phyloP scores from a whole-genome alignment of 2,113 vertebrate genomes.

The Mormyrus iriodes region DNA sequence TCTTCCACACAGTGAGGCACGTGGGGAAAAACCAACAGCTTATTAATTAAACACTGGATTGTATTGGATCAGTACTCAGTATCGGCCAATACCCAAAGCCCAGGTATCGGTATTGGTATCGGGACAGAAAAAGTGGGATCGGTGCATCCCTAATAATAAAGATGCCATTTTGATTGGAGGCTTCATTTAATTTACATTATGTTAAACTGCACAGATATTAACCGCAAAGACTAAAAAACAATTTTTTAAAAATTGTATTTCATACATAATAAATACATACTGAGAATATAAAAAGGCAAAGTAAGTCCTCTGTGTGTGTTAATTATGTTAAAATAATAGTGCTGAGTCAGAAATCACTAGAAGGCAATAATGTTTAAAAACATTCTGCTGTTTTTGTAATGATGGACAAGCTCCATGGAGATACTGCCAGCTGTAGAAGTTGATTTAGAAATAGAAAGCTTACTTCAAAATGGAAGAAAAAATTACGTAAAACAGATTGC shows the following conservation, averaged over 20 bases:
- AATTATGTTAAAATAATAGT: background rate
- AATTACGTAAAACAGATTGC: background rate
- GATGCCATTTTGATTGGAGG: background rate
- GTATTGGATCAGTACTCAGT: too few species aligned
- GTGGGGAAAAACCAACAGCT: too few species aligned
- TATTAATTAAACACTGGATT: too few species aligned
- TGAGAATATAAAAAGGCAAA: background rate
- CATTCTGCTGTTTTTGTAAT: background rate
- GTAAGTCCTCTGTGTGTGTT: background rate
- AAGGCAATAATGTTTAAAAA: background rate
- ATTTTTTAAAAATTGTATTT: background rate
- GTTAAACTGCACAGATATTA: background rate
- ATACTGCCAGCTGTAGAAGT: background rate
- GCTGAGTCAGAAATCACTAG: background rate
- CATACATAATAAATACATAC: background rate
- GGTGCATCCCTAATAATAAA: background rate
- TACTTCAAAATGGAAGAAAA: background rate
- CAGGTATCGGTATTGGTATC: too few species aligned
- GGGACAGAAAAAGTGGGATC: too few species aligned
- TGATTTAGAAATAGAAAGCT: background rate
- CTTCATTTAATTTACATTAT: background rate
- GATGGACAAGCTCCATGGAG: background rate
- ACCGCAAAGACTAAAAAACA: background rate
- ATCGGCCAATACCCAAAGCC: too few species aligned
- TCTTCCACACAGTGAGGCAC: too few species aligned